phyloP scores from a whole-genome alignment of 2,888 invertebrate species.

The Cheilosia scutellata region DNA sequence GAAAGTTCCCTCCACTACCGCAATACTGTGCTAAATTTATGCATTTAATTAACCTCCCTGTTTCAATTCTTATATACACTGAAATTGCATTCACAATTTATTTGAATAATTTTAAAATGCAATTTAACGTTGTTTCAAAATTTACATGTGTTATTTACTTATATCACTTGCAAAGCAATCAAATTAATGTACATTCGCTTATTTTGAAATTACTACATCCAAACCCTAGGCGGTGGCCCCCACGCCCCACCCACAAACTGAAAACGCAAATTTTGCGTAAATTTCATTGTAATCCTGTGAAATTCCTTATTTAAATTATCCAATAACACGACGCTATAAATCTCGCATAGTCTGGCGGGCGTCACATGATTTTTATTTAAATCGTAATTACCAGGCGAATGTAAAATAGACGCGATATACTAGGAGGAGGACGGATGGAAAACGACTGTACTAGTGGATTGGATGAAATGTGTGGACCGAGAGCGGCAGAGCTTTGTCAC shows the following conservation, averaged over 20 bases:
- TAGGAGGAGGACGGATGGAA: neutral
- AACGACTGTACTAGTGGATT: neutral
- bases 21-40: conserved; percentile 19
- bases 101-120: conserved; percentile 65
- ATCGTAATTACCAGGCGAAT: conserved; percentile 74
- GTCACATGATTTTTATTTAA: conserved; percentile 76
- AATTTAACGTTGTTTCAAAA: conserved; percentile 65
- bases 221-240: neutral
- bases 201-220: conserved; percentile 59
- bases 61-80: neutral
- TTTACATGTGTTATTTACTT: conserved; percentile 60
- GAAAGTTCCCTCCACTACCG: no score
- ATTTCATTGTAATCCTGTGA: conserved; percentile 73
- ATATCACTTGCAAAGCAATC: conserved; percentile 61
- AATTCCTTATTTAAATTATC: conserved; percentile 76
- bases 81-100: conserved; percentile 49
- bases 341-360: conserved; percentile 74
- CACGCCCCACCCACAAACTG: conserved; percentile 5
- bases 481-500: conserved; percentile 67
- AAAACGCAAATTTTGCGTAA: conserved; percentile 73
- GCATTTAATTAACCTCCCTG: conserved; percentile 33
- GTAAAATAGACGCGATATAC: conserved; percentile 56
- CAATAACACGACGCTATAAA: conserved; percentile 75
- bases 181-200: conserved; percentile 68
- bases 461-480: conserved; percentile 57